Evolutionary conservation across 37 sponge, comb jelly and placozoan genomes (phyloP).

Genomic region (Spongilla lacustris): DNA sequence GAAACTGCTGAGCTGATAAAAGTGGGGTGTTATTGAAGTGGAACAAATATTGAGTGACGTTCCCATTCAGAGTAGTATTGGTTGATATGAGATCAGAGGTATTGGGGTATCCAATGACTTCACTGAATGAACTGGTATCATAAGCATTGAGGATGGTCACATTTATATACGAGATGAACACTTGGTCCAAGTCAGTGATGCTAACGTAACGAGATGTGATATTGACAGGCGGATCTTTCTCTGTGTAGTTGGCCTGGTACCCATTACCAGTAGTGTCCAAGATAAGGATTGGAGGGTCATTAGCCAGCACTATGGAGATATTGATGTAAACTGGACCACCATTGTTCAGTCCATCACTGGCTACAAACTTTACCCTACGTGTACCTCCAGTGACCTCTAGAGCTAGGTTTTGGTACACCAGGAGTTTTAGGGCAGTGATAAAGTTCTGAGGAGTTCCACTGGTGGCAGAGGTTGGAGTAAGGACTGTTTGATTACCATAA

Average conservation of each 20-base stretch:
- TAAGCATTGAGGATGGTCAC: conserved; percentile 17
- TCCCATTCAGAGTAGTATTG: background rate
- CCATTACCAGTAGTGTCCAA: conserved; percentile 55
- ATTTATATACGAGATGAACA: background rate
- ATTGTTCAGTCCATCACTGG: conserved; percentile 51
- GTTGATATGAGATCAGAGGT: background rate
- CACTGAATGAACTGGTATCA: conserved; percentile 12
- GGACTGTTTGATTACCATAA: background rate
- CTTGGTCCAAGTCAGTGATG: conserved; percentile 48
- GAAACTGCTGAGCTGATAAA: background rate
- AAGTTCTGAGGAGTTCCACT: conserved; percentile 29
- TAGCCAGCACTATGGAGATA: conserved; percentile 33
- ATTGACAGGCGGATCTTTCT: conserved; percentile 39
- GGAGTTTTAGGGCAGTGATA: conserved; percentile 24
- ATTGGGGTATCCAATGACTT: background rate
- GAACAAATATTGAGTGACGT: background rate
- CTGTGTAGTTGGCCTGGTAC: conserved; percentile 49
- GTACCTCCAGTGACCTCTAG: conserved; percentile 65
- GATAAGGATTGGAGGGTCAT: conserved; percentile 74
- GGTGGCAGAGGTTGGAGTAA: background rate
- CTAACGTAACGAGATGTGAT: conserved; percentile 72
- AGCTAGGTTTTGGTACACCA: conserved; percentile 60
- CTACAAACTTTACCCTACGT: conserved; percentile 34
- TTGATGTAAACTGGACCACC: conserved; percentile 26
- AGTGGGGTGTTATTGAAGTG: background rate